These are phyloP conservation scores for Discoglossus pictus DNA, from an alignment of 2,797 vertebrate species.

Conservation along the genomic window DNA sequence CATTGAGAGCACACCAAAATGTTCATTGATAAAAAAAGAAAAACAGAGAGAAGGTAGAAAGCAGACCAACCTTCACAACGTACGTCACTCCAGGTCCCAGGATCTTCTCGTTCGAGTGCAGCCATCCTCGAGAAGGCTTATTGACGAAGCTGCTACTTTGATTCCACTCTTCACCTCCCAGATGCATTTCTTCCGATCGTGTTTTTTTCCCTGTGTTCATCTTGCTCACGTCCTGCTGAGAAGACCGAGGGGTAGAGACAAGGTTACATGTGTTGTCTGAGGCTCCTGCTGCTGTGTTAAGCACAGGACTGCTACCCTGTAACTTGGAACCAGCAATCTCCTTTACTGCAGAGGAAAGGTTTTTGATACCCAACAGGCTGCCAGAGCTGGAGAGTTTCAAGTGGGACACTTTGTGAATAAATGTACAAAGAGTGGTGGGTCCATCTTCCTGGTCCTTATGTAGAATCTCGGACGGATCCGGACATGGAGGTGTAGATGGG, in stretches of 20 bases:
- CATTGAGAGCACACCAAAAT: slow-evolving; percentile 50
- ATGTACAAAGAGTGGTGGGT: slow-evolving; percentile 90
- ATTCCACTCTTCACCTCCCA: slow-evolving; percentile 81
- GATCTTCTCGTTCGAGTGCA: slow-evolving; percentile 93
- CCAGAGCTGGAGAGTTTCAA: slow-evolving; percentile 93
- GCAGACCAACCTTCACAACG: slow-evolving; percentile 90
- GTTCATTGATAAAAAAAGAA: slow-evolving; percentile 69
- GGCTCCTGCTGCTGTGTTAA: slow-evolving; percentile 73
- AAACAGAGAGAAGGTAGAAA: slow-evolving; percentile 58
- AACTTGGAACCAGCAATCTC: slow-evolving; percentile 95
- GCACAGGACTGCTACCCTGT: slow-evolving; percentile 82
- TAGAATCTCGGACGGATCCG: slow-evolving; percentile 80
- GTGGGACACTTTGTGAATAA: slow-evolving; percentile 97
- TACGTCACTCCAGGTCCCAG: slow-evolving; percentile 95
- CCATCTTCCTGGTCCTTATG: slow-evolving; percentile 89
- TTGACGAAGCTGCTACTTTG: slow-evolving; percentile 74
- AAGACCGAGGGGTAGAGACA: slow-evolving; percentile 74
- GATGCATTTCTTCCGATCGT: slow-evolving; percentile 79
- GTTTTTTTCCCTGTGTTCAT: slow-evolving; percentile 82
- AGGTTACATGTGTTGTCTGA: slow-evolving; percentile 80
- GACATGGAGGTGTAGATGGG: slow-evolving; percentile 80
- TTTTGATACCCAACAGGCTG: slow-evolving; percentile 90
- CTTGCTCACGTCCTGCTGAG: slow-evolving; percentile 70
- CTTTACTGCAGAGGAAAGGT: slow-evolving; percentile 91
- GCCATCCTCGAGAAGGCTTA: slow-evolving; percentile 86